Percentiles rank a stretch among this genome's conserved stretches.
Evolutionary conservation across 2,113 vertebrate genomes (phyloP).

Genomic region (Chaetops frenatus): DNA sequence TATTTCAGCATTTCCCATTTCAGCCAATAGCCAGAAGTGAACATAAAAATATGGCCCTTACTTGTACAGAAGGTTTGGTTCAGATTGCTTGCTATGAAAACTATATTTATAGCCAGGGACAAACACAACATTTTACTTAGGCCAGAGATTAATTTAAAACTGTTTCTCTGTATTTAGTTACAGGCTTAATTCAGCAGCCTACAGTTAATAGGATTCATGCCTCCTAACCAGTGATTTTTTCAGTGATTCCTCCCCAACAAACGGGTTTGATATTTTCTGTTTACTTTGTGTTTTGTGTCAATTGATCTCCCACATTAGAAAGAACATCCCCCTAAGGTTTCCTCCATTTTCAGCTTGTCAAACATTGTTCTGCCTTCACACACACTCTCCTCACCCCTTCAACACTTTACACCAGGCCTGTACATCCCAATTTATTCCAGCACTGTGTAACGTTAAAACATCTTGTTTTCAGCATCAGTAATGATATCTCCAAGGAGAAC

Average conservation of each 20-base stretch:
- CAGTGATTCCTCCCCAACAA: background rate
- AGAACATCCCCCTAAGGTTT: background rate
- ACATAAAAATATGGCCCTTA: background rate
- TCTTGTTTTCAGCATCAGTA: slow-evolving; percentile 6
- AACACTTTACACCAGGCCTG: background rate
- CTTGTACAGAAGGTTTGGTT: background rate
- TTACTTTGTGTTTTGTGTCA: background rate
- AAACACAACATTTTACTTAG: background rate
- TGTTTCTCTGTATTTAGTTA: background rate
- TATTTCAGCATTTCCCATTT: background rate
- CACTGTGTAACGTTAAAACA: background rate
- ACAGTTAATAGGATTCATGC: background rate
- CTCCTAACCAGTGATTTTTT: background rate
- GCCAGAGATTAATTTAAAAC: background rate
- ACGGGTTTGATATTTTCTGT: background rate
- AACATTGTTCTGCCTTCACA: background rate
- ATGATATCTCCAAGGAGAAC: background rate
- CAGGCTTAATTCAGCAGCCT: background rate
- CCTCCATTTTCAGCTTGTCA: slow-evolving; percentile 34
- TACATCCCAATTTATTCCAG: background rate
- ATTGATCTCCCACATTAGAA: background rate
- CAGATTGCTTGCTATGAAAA: background rate
- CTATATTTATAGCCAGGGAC: background rate
- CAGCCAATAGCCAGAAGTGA: background rate
- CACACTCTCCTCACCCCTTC: background rate